A percentile compares a stretch with the other conserved stretches of the same genome.
Evolutionary conservation across 2,113 vertebrate species (phyloP).

Genomic region (Gobius niger): DNA sequence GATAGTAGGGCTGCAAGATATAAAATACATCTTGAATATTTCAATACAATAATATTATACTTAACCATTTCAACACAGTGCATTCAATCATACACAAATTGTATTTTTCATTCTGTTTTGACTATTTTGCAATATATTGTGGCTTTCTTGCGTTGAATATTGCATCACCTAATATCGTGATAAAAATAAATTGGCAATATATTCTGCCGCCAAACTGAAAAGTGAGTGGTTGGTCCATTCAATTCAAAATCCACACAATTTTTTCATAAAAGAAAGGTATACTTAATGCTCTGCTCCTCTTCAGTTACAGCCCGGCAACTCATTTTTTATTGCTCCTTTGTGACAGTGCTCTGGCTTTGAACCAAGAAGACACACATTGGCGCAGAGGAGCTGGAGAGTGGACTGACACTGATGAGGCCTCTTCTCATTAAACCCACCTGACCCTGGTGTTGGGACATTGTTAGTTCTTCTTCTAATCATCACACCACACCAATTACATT

Average conservation of each 20-base stretch:
- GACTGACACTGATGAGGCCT: constrained; percentile 95
- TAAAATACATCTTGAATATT: too few relatives aligned
- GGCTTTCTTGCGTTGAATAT: too few relatives aligned
- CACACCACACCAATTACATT: constrained; percentile 90
- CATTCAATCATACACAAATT: too few relatives aligned
- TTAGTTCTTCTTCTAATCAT: constrained; percentile 93
- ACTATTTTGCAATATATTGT: too few relatives aligned
- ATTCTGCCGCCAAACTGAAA: too few relatives aligned
- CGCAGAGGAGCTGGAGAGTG: constrained; percentile 77
- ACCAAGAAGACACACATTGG: constrained; percentile 74
- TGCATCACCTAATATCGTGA: too few relatives aligned
- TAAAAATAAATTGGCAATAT: too few relatives aligned
- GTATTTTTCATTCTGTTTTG: too few relatives aligned
- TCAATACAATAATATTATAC: too few relatives aligned
- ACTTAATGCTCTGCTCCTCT: constrained; percentile 70
- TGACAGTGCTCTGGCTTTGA: constrained; percentile 82
- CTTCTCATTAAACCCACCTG: constrained; percentile 97
- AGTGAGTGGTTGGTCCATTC: constrained; percentile 17
- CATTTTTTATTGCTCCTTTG: constrained; percentile 82
- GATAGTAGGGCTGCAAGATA: too few relatives aligned
- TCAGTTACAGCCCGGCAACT: constrained; percentile 80
- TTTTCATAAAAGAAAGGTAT: constrained; percentile 64
- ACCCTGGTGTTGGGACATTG: constrained; percentile 95
- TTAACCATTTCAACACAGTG: too few relatives aligned
- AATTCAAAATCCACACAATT: constrained; percentile 55